Evolutionary conservation across 2,113 vertebrate genomes (phyloP).

Genomic region (Eublepharis macularius): DNA sequence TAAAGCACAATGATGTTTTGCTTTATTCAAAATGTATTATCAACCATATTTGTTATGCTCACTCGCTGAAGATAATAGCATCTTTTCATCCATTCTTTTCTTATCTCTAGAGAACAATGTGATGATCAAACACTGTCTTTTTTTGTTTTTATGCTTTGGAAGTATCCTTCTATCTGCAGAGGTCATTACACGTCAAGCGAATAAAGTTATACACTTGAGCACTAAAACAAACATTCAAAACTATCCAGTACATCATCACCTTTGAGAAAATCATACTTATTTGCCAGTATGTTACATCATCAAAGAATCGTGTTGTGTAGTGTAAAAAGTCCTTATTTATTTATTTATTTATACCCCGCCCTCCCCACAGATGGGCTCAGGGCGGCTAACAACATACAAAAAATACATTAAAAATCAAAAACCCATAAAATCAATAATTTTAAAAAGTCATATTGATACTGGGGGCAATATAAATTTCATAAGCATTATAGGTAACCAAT

Average conservation of each 20-base stretch:
- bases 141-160: background rate
- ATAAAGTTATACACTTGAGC: background rate
- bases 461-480: too few relatives aligned
- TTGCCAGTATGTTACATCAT: background rate
- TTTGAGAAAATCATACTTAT: background rate
- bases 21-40: background rate
- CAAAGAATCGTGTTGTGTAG: background rate
- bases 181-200: background rate
- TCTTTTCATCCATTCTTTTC: background rate
- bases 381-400: too few relatives aligned
- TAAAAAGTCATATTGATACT: too few relatives aligned
- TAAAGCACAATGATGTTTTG: too few relatives aligned
- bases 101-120: background rate
- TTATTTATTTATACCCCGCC: too few relatives aligned
- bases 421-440: too few relatives aligned
- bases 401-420: too few relatives aligned
- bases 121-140: background rate
- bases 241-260: background rate
- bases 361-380: too few relatives aligned
- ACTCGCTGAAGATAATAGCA: background rate
- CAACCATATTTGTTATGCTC: background rate
- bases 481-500: too few relatives aligned
- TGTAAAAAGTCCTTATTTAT: background rate
- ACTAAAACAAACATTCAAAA: background rate
- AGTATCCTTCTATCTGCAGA: rapidly evolving